Evolutionary conservation across 2,113 vertebrate species (phyloP).

Genomic region (Tachysurus vachellii): DNA sequence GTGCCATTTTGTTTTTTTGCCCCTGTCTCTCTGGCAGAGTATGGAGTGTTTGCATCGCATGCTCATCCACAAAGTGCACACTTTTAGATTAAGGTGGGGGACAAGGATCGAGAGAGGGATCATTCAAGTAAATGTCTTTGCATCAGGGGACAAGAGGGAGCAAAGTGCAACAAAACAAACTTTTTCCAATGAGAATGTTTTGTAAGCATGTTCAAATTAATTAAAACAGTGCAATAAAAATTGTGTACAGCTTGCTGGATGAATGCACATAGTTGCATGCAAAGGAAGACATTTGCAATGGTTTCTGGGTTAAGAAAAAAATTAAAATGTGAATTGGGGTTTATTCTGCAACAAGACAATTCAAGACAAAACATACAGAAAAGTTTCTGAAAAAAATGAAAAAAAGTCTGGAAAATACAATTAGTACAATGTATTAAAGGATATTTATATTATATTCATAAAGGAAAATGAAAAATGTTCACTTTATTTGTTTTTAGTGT

Average conservation of each 20-base stretch:
- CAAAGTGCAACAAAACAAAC: constrained; percentile 30
- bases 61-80: constrained; percentile 57
- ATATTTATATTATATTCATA: not conserved
- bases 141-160: constrained; percentile 43
- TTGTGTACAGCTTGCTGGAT: not conserved
- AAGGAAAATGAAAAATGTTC: not conserved
- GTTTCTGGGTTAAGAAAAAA: not conserved
- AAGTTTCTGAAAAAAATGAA: not conserved
- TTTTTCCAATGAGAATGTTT: constrained; percentile 4
- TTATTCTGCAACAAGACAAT: not conserved
- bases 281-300: not conserved
- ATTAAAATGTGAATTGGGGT: not conserved
- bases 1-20: constrained; percentile 61
- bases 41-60: constrained; percentile 51
- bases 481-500: not conserved
- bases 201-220: constrained; percentile 2
- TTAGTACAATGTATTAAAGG: not conserved
- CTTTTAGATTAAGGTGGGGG: constrained; percentile 42
- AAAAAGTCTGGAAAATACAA: not conserved
- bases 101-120: not conserved
- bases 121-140: constrained; percentile 39
- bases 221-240: not conserved
- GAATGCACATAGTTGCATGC: not conserved
- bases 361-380: not conserved
- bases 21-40: constrained; percentile 59